These are phyloP conservation scores for Artibeus jamaicensis DNA, from an alignment of 2,797 vertebrate species.

Conservation along the genomic window DNA sequence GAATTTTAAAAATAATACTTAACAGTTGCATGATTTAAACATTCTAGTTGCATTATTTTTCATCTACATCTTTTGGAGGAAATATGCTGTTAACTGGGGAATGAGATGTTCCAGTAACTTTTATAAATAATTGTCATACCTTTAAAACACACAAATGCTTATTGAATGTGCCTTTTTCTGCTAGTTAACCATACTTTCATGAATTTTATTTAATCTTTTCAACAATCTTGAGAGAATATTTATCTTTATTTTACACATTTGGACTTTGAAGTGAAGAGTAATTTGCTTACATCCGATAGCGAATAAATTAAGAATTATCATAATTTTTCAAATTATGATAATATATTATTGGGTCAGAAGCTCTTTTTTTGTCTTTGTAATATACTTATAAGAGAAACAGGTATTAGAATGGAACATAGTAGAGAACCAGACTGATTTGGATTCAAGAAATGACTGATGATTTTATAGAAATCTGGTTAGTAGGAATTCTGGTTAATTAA, in stretches of 20 bases:
- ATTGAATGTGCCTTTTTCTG: background rate
- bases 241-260: background rate
- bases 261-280: background rate
- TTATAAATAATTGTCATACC: background rate
- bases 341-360: slow-evolving; percentile 5
- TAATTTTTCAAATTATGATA: background rate
- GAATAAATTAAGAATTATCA: background rate
- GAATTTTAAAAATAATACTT: slow-evolving; percentile 4
- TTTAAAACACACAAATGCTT: background rate
- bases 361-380: slow-evolving; percentile 13
- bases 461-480: slow-evolving; percentile 2
- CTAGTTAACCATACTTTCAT: background rate
- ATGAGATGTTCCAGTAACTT: background rate
- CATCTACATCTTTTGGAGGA: background rate
- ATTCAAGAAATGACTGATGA: slow-evolving; percentile 20
- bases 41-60: background rate
- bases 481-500: slow-evolving; percentile 7
- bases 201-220: slow-evolving; percentile 26
- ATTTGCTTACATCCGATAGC: slow-evolving; percentile 24
- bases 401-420: background rate
- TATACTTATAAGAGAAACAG: slow-evolving; percentile 23
- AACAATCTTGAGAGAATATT: background rate
- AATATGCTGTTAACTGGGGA: background rate
- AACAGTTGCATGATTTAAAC: background rate
- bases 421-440: background rate